Percentiles rank a stretch among this genome's conserved stretches.
phyloP scores from a whole-genome alignment of 1,140 invertebrate species.

The Zaprionus camerounensis region DNA sequence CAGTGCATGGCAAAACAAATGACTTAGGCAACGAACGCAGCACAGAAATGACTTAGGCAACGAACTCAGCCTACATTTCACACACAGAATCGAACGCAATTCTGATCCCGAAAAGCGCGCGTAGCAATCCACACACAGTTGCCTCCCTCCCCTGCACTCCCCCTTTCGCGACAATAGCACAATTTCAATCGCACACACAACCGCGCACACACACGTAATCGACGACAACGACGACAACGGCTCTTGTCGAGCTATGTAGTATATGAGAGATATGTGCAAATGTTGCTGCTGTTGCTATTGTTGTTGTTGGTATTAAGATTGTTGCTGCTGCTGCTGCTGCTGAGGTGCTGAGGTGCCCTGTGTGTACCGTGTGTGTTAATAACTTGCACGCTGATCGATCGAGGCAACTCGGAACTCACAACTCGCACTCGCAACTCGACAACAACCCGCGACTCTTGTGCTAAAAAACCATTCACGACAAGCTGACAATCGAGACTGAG shows the following conservation, averaged over 20 bases:
- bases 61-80: constrained; percentile 54
- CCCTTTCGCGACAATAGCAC: constrained; percentile 34
- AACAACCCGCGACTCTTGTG: constrained; percentile 63
- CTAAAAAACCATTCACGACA: constrained; percentile 81
- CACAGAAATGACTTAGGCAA: constrained; percentile 71
- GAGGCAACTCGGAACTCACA: constrained; percentile 6
- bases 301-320: constrained; percentile 33
- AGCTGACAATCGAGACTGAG: constrained; percentile 81
- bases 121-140: constrained; percentile 21
- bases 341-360: constrained; percentile 22
- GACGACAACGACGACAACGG: constrained; percentile 7
- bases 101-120: constrained; percentile 31
- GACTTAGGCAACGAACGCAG: constrained; percentile 72
- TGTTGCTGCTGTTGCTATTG: constrained; percentile 62
- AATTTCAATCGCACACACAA: constrained; percentile 27
- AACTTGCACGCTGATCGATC: constrained; percentile 53
- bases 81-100: neutral
- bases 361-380: constrained; percentile 50
- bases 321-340: constrained; percentile 58
- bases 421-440: constrained; percentile 9
- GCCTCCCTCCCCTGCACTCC: constrained; percentile 29
- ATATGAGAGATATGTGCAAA: constrained; percentile 59
- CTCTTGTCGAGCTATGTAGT: constrained; percentile 56
- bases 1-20: constrained; percentile 48
- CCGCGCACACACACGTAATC: constrained; percentile 31